A percentile compares a stretch with the other conserved stretches of the same genome.
Evolutionary conservation across 2,888 invertebrate genomes (phyloP).

Genomic region (Cancer borealis): DNA sequence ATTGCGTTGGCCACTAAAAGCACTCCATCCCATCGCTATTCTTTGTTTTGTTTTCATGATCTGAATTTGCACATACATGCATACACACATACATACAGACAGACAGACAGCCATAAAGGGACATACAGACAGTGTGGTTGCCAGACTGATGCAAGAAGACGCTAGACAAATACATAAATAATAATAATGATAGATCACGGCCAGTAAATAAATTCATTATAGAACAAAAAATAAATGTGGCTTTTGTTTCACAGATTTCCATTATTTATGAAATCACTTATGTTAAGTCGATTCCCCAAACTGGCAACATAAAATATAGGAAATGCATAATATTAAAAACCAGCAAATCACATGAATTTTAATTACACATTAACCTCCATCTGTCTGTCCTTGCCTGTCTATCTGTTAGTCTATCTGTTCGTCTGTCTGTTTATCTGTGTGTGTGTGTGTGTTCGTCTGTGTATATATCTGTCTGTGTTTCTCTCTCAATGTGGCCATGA

Average conservation of each 20-base stretch:
- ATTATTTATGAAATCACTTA: neutral
- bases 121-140: too few relatives aligned
- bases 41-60: too few relatives aligned
- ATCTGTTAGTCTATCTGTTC: neutral
- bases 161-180: too few relatives aligned
- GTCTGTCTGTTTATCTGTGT: neutral
- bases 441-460: conserved; percentile 20
- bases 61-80: too few relatives aligned
- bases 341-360: neutral
- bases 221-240: neutral
- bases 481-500: neutral
- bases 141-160: too few relatives aligned
- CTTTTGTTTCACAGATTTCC: neutral
- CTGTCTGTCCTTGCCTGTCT: neutral
- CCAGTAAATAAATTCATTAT: neutral
- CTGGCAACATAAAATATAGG: neutral
- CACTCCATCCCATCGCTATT: too few relatives aligned
- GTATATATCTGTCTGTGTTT: neutral
- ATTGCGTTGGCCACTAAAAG: too few relatives aligned
- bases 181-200: too few relatives aligned
- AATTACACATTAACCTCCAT: conserved; percentile 6
- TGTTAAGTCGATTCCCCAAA: conserved; percentile 20
- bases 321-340: conserved; percentile 9
- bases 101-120: too few relatives aligned
- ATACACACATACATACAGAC: too few relatives aligned